A percentile compares a stretch with the other conserved stretches of the same genome.
Evolutionary conservation across 2,797 vertebrate species (phyloP).

Genomic region (Phrynocephalus vlangalii): DNA sequence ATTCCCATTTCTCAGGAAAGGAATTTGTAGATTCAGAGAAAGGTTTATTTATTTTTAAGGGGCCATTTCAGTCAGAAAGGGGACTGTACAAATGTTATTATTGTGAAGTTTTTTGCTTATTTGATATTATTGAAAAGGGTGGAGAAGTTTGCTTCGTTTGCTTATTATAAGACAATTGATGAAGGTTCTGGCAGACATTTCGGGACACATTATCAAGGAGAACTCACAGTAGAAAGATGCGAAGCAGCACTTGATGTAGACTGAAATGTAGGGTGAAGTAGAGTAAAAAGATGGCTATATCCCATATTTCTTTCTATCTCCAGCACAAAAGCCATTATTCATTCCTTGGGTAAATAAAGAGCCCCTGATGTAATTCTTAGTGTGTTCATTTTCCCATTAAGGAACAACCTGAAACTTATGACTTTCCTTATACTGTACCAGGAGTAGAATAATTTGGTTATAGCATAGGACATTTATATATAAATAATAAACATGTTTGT

Average conservation of each 20-base stretch:
- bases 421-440: too few relatives aligned
- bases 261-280: not conserved
- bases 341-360: too few relatives aligned
- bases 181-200: conserved; percentile 55
- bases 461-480: too few relatives aligned
- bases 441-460: too few relatives aligned
- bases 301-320: not conserved
- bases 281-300: not conserved
- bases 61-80: conserved; percentile 50
- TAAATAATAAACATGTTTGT: too few relatives aligned
- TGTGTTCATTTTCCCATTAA: too few relatives aligned
- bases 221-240: not conserved
- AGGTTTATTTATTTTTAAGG: conserved; percentile 69
- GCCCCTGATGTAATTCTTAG: too few relatives aligned
- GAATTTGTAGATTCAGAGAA: conserved; percentile 65
- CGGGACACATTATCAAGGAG: conserved; percentile 11
- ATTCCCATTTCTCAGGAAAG: conserved; percentile 57
- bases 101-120: conserved; percentile 43
- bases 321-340: too few relatives aligned
- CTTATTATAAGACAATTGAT: conserved; percentile 42
- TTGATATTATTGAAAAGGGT: conserved; percentile 53
- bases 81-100: conserved; percentile 52
- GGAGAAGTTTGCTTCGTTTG: conserved; percentile 19
- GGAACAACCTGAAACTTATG: too few relatives aligned
- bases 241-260: not conserved